Conservation (phyloP, 2,113 vertebrate species). For the Alectura lathami region DNA sequence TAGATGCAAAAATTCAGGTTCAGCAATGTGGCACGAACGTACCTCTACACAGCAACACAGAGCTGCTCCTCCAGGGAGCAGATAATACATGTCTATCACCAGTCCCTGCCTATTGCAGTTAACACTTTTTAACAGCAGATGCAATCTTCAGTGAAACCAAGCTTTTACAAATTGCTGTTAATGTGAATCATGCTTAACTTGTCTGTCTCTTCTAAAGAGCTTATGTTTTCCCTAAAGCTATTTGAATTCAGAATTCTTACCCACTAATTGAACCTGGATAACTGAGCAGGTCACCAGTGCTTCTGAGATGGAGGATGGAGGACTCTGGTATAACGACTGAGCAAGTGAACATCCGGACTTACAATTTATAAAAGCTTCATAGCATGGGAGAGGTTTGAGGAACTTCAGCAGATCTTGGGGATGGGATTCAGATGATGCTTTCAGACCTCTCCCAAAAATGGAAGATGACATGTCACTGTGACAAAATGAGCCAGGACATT, state of each 20-base stretch:
- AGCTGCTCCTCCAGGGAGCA: neutral
- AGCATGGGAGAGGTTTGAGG: neutral
- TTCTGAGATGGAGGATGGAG: neutral
- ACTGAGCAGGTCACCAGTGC: neutral
- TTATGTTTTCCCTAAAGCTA: slow-evolving; percentile 63
- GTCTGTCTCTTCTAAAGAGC: slow-evolving; percentile 61
- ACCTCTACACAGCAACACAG: neutral
- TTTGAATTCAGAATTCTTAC: slow-evolving; percentile 66
- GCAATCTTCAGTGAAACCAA: slow-evolving; percentile 71
- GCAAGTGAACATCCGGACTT: neutral
- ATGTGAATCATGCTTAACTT: slow-evolving; percentile 72
- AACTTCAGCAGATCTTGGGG: neutral
- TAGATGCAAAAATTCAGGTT: neutral
- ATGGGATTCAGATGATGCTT: neutral
- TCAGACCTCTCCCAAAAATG: neutral
- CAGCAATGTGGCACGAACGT: neutral
- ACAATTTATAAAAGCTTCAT: neutral
- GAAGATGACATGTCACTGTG: neutral
- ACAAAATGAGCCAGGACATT: neutral
- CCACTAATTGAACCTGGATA: slow-evolving; percentile 58
- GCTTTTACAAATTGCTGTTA: slow-evolving; percentile 62
- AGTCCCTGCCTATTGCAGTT: slow-evolving; percentile 31
- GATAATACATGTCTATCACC: slow-evolving; percentile 5
- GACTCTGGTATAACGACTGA: neutral
- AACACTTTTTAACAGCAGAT: slow-evolving; percentile 61